Percentiles rank a stretch among this genome's conserved stretches.
Conservation (phyloP, 1,140 invertebrate species). For the Aricia agestis region DNA sequence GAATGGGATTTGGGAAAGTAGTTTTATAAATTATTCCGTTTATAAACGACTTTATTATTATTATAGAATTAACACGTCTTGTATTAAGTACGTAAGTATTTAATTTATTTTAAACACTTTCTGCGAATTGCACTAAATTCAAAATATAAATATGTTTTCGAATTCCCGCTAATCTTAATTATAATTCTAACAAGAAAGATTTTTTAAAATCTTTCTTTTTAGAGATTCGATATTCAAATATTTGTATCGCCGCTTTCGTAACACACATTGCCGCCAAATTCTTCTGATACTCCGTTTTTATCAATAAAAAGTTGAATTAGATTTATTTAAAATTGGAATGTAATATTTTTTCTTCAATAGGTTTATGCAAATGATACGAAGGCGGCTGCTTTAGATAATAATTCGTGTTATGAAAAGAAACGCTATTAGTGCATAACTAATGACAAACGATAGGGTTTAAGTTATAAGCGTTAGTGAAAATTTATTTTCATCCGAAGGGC, state of each 20-base stretch:
- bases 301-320: neutral
- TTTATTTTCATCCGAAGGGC: neutral
- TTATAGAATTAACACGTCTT: too few species aligned
- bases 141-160: too few species aligned
- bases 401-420: slow-evolving; percentile 14
- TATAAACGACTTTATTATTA: too few species aligned
- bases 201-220: neutral
- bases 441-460: neutral
- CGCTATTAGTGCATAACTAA: slow-evolving; percentile 10
- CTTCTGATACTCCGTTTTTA: neutral
- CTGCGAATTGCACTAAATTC: too few species aligned
- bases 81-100: too few species aligned
- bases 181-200: too few species aligned
- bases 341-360: neutral
- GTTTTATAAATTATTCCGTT: too few species aligned
- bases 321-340: neutral
- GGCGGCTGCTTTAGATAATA: slow-evolving; percentile 4
- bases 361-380: neutral
- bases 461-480: neutral
- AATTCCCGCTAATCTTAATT: too few species aligned
- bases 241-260: neutral
- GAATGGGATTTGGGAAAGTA: too few species aligned
- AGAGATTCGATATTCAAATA: neutral
- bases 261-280: neutral
- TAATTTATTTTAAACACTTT: too few species aligned